These are phyloP conservation scores for Yponomeuta evonymella DNA, from an alignment of 2,888 invertebrate genomes.

Conservation along the genomic window DNA sequence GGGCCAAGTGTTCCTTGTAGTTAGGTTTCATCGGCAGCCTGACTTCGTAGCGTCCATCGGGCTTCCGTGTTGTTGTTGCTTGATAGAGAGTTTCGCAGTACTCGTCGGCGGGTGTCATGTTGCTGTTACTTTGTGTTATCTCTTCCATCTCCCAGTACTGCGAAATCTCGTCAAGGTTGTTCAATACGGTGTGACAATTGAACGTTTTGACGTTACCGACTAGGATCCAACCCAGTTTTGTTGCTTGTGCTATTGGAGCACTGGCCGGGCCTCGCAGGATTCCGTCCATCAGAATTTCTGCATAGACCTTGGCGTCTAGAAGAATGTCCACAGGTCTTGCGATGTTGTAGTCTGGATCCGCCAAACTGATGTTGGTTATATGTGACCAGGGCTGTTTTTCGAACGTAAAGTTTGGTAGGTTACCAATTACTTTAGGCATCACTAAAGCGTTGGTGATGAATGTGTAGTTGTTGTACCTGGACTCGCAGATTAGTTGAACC, in stretches of 20 bases:
- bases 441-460: conserved; percentile 17
- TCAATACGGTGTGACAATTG: conserved; percentile 13
- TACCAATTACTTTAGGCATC: conserved; percentile 18
- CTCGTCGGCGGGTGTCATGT: neutral
- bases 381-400: conserved; percentile 18
- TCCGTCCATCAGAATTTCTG: conserved; percentile 9
- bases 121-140: conserved; percentile 6
- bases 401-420: conserved; percentile 20
- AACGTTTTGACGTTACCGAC: conserved; percentile 14
- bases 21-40: conserved; percentile 14
- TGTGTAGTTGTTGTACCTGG: conserved; percentile 6
- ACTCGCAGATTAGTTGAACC: neutral
- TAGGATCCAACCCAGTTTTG: conserved; percentile 14
- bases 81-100: neutral
- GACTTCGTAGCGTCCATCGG: conserved; percentile 13
- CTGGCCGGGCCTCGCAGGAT: conserved; percentile 11
- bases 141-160: conserved; percentile 17
- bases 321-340: conserved; percentile 20
- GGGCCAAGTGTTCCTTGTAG: conserved; percentile 9
- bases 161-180: conserved; percentile 12
- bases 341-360: conserved; percentile 21
- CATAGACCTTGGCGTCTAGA: conserved; percentile 19
- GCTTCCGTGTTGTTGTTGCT: no score
- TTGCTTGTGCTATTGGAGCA: conserved; percentile 12
- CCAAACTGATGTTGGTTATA: conserved; percentile 8